Evolutionary conservation across 2,113 vertebrate genomes (phyloP), one percentile per base, ranked within the genome.

Genomic region (Daphoenositta chrysoptera): DNA sequence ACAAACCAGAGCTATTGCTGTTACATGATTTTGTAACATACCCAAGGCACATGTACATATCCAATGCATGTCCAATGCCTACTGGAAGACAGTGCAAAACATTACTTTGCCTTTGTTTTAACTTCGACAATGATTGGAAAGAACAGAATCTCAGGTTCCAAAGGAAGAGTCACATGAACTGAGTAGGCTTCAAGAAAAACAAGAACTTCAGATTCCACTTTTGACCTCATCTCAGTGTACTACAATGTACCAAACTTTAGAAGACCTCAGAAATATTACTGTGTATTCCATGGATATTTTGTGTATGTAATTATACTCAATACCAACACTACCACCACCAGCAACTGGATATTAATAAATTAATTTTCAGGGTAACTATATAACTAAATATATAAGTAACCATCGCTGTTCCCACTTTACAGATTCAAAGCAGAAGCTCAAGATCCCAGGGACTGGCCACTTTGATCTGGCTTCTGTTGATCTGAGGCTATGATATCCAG

Each of bases 381-480:
- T 0, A n/a, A n/a, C n/a, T n/a, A n/a, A n/a, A 2, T 79, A 77
- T 0, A 0, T 50, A 53, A 75, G 45, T 45, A 93, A 53, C 4
- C 33, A 61, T 30, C 1, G 0, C 39, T 87, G 53, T 44, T 53
- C 15, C 35, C 30, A 48, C 39, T 87, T 53, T 42, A 73, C 11
- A 54, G 26, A 77, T 48, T 54, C 35, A 81, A 69, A 89, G 60
- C 40, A 90, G 35, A 83, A 77, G 23, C 23, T 79, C 31, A 71
- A 57, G 40, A 71, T 35, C 16, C 44, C 44, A 71, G 40, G 24
- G 22, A 79, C 2, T 4, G 1, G 40, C 7, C 47, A 70, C 44
- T 76, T 69, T 45, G 24, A 48, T 88, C 48, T 60, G 48, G 18
- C 16, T 82, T 73, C 42, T 75, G 31, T 30, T 88, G 60, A 75